phyloP scores from a whole-genome alignment of 2,113 vertebrate genomes.

The Trematocara stigmaticum region DNA sequence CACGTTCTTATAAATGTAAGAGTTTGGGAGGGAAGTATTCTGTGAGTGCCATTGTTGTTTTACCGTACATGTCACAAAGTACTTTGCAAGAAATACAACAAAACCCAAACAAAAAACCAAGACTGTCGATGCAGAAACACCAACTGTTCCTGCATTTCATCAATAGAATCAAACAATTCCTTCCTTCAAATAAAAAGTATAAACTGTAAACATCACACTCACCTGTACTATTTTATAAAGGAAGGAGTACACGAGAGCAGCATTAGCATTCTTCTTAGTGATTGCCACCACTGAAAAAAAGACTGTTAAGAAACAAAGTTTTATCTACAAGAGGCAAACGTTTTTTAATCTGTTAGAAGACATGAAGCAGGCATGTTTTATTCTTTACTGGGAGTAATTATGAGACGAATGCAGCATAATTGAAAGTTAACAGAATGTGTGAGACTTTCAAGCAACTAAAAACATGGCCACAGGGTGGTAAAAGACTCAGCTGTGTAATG shows the following conservation, averaged over 20 bases:
- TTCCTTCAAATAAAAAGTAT: not conserved
- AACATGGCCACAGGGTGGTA: slow-evolving; percentile 31
- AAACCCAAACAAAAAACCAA: not conserved
- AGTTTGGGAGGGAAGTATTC: not conserved
- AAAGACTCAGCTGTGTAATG: slow-evolving; percentile 19
- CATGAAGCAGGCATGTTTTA: not conserved
- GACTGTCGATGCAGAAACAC: not conserved
- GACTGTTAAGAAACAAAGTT: slow-evolving; percentile 54
- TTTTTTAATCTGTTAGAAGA: not conserved
- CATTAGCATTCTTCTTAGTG: slow-evolving; percentile 80
- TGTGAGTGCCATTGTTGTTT: not conserved
- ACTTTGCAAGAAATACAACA: not conserved
- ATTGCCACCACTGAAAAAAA: slow-evolving; percentile 73
- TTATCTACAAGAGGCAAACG: not conserved
- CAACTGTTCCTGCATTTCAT: not conserved
- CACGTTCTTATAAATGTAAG: not conserved
- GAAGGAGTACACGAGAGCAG: slow-evolving; percentile 78
- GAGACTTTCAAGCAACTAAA: slow-evolving; percentile 7
- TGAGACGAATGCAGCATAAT: not conserved
- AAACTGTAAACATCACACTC: not conserved
- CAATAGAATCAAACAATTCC: not conserved
- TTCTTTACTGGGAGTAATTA: not conserved
- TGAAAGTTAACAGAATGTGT: slow-evolving; percentile 2
- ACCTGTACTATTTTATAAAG: slow-evolving; percentile 81
- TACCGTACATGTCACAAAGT: not conserved